Evolutionary conservation across 2,113 vertebrate genomes (phyloP), one percentile per base, ranked within the genome.

Genomic region (Platycercus adscitus): DNA sequence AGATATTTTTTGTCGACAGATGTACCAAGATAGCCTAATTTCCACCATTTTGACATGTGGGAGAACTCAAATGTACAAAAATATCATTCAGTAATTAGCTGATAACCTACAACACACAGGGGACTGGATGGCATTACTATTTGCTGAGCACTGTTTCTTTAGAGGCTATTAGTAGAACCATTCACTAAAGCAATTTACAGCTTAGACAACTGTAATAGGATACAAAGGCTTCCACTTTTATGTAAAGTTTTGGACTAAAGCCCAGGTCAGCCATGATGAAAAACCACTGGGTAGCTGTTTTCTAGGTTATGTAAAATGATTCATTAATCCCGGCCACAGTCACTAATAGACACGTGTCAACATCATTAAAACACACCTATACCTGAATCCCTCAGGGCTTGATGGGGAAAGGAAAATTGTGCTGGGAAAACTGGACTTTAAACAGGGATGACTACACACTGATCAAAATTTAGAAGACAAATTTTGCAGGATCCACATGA

Each of bases 341-440:
- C 71, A 79, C 69, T 89, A 93, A 86, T 43, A 96, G 77, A 69
- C 77, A 93, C 26, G 21, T 86, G 95, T 94, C 21, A 2, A 88
- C 80, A 79, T 81, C 83, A 47, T 84, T 81, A 76, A 77, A 95
- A 90, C 92, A 96, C 88, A 72, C 90, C 86, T 88, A 75, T 78
- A 50, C 21, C 56, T 46, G 41, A 75, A 76, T 37, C 69, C 88
- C 92, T 92, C 24, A 2, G 91, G 93, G 91, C 82, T 41, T 71
- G 69, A 78, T 95, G 76, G 29, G 37, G 79, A 95, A 95, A 91
- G 68, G 43, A 88, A 52, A 82, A 43, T 12, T 69, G 12, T 47
- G 41, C 65, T 66, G 75, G 76, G 68, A 93, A 91, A 92, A 75
- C 3, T 2, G 6, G 35, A 60, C 25, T 86, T 77, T 66, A 43